Evolutionary conservation across 37 sponge, comb jelly and placozoan genomes (phyloP).

Genomic region (Oscarella lobularis): DNA sequence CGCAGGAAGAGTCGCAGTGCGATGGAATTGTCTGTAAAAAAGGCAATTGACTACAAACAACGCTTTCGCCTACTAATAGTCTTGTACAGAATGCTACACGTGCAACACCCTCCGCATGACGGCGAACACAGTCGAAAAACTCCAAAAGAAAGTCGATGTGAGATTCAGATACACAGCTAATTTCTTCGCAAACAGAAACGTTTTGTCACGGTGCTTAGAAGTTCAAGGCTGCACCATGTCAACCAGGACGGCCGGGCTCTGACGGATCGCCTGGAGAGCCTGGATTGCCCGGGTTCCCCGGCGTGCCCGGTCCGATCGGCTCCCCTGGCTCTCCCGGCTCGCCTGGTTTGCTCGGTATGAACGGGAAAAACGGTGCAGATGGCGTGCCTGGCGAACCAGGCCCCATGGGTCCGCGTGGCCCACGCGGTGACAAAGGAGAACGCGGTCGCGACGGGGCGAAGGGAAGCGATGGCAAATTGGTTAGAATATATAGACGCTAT

Average conservation of each 20-base stretch:
- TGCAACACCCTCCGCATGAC: not conserved
- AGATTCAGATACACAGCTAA: too few species aligned
- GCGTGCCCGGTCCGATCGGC: not conserved
- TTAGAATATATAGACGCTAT: too few species aligned
- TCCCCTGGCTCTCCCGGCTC: not conserved
- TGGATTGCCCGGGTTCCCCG: not conserved
- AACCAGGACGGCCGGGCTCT: too few species aligned
- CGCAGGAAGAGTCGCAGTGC: too few species aligned
- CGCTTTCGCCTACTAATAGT: too few species aligned
- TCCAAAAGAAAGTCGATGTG: not conserved
- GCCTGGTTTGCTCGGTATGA: not conserved
- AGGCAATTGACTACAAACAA: too few species aligned
- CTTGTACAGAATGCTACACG: not conserved
- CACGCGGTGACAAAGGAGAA: not conserved
- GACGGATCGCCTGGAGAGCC: not conserved
- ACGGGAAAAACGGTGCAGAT: not conserved
- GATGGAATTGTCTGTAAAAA: too few species aligned
- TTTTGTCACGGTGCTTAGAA: too few species aligned
- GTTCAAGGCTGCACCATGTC: too few species aligned
- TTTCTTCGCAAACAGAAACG: too few species aligned
- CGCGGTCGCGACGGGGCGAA: too few species aligned
- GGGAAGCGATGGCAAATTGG: too few species aligned
- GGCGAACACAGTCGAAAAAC: not conserved
- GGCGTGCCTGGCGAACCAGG: not conserved
- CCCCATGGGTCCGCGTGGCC: not conserved